phyloP scores from a whole-genome alignment of 2,888 invertebrate genomes.

The Drosophila falleni region DNA sequence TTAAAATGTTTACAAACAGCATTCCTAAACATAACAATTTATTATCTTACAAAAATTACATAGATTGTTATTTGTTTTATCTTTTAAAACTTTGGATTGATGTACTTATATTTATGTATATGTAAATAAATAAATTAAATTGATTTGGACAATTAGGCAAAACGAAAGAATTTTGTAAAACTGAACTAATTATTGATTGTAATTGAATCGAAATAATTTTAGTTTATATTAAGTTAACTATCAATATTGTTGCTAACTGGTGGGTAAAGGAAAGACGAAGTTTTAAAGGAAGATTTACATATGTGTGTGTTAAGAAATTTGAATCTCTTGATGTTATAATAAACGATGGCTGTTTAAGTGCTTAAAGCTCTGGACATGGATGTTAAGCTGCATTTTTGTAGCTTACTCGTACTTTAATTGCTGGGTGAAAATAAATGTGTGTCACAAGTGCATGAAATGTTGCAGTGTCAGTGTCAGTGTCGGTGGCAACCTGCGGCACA shows the following conservation, averaged over 20 bases:
- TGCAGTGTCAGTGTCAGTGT: conserved; percentile 15
- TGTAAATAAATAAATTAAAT: neutral
- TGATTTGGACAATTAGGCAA: conserved; percentile 1
- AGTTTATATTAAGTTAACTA: neutral
- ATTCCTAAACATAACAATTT: neutral
- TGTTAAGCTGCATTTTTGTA: neutral
- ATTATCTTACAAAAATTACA: neutral
- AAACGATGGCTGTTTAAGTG: conserved; percentile 8
- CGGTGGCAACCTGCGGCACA: conserved; percentile 29
- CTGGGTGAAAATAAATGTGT: conserved; percentile 73
- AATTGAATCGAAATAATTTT: neutral
- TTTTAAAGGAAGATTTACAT: neutral
- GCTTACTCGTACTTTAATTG: conserved; percentile 43
- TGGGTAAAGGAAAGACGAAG: neutral
- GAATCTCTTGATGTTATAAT: conserved; percentile 6
- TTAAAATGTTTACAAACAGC: neutral
- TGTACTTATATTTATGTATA: conserved; percentile 1
- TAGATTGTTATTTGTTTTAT: neutral
- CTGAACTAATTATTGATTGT: neutral
- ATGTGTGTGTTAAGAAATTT: neutral
- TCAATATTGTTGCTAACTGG: neutral
- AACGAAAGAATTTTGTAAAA: neutral
- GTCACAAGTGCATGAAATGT: conserved; percentile 63
- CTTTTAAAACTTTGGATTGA: neutral
- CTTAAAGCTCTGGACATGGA: conserved; percentile 8